Evolutionary conservation across 2,888 invertebrate species (phyloP), one percentile per base, ranked within the genome.

Genomic region (Ischnus inquisitorius): DNA sequence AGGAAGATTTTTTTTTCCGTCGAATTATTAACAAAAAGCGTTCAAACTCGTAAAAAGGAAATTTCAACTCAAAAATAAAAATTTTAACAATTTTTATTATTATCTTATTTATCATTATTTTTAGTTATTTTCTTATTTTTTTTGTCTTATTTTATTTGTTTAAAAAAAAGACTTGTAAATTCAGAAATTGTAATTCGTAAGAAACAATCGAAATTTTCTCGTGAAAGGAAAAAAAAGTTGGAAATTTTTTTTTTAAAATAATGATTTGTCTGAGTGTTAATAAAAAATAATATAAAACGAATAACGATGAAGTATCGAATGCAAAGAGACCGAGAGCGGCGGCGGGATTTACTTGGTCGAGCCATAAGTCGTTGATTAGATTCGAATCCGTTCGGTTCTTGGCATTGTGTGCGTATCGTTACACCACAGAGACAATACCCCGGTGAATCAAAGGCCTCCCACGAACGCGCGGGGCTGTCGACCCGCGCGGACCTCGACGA

Each of bases 361-460:
- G 74, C 69, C 79, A 79, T 76, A 83, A 79, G 75, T 83, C 83
- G 79, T 76, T 71, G 79, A 79, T 78, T 74, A 82, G 79, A 83
- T 83, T 83, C 64, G 75, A 67, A 83, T 83, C 83, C 75, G 83
- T 77, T 64, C 64, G 28, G 12, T 22, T 41, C 41, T n/a, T 43
- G 25, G 48, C 71, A 83, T 83, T 83, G 79, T 83, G 79, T 79
- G 76, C 76, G 79, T 83, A 79, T 79, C 79, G 62, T 64, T 65
- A 28, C 62, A n/a, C 67, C 43, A 8, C 16, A 16, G 67, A 85
- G 83, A 85, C 83, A 85, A 85, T 85, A 79, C 81, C 79, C 72
- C 81, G 79, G 79, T 83, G 83, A 85, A 79, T 83, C 80, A 80
- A 78, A 62, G 22, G 57, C 62, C 34, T 62, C 62, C 62, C 16